Evolutionary conservation across 2,797 vertebrate genomes (phyloP).

Genomic region (Lithobates sylvaticus): DNA sequence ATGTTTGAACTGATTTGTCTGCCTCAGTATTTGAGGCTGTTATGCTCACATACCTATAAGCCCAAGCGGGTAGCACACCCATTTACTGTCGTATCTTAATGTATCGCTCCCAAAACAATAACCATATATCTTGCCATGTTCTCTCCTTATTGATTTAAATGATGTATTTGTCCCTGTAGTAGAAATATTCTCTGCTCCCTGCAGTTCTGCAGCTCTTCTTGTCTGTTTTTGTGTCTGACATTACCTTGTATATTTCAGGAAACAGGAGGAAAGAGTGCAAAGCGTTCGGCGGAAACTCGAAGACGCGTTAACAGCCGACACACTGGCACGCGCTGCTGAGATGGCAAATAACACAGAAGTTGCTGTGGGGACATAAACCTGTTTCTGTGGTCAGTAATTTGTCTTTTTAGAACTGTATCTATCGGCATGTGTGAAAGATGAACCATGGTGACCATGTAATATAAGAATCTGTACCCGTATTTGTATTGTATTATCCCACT

Average conservation of each 20-base stretch:
- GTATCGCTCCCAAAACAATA: background rate
- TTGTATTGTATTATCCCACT: background rate
- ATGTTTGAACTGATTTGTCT: too few species aligned
- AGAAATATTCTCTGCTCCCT: too few species aligned
- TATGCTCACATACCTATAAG: background rate
- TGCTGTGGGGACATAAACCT: constrained; percentile 68
- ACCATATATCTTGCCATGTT: too few species aligned
- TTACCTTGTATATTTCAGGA: constrained; percentile 69
- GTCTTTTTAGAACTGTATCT: background rate
- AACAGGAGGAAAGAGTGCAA: constrained; percentile 86
- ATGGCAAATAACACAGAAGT: constrained; percentile 68
- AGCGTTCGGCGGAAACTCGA: constrained; percentile 86
- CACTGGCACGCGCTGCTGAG: constrained; percentile 81
- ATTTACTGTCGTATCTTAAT: background rate
- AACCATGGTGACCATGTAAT: too few species aligned
- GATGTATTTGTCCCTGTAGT: too few species aligned
- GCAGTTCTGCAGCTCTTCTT: too few species aligned
- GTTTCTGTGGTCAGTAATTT: background rate
- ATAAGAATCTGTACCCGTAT: background rate
- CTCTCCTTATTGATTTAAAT: too few species aligned
- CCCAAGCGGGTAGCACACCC: background rate
- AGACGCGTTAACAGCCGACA: constrained; percentile 86
- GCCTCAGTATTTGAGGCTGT: too few species aligned
- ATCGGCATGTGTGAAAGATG: too few species aligned
- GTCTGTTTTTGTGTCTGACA: too few species aligned